Evolutionary conservation across 2,113 vertebrate species (phyloP), one percentile per base, ranked within the genome.

Genomic region (Dipodomys merriami): DNA sequence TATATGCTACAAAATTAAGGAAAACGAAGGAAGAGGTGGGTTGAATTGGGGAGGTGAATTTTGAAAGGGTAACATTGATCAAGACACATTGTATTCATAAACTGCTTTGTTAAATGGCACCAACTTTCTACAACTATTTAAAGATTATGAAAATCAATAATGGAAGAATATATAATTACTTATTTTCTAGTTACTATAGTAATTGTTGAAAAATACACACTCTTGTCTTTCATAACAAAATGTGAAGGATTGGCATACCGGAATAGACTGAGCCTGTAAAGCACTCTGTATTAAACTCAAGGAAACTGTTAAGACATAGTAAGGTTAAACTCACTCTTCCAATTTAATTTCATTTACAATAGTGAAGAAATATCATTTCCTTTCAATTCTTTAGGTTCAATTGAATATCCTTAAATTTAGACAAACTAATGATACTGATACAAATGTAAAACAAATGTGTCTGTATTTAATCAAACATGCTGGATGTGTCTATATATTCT

Each of bases 291-390:
- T n/a, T 87, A 78, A 85, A 33, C 0, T 2, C 30, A 89, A 74
- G 29, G 9, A 6, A 90, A 76, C 18, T 33, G 7, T 0, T 68
- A 81, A 89, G 39, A 88, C 3, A 39, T 6, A 73, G 1, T 76
- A 74, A 90, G 85, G n/a, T 62, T 82, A 60, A 84, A 65, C 62
- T 85, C 77, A 88, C 77, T 74, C 88, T 79, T 88, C 85, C 13
- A 81, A 57, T 73, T 11, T 46, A 44, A 87, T 44, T 68, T 78
- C 20, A 64, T 23, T 64, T 64, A 57, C 53, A 57, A 53, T 53
- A 13, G 53, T 57, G 53, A 10, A 2, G 53, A 13, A 57, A 57
- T 57, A 22, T 9, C 64, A 30, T 39, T 73, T 57, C 53, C 18
- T 68, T 92, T 86, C 49, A 27, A 20, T 87, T 90, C 64, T 92